Base-by-base conservation (phyloP, 2,888 invertebrate species). In the Melinaea menophilus region DNA sequence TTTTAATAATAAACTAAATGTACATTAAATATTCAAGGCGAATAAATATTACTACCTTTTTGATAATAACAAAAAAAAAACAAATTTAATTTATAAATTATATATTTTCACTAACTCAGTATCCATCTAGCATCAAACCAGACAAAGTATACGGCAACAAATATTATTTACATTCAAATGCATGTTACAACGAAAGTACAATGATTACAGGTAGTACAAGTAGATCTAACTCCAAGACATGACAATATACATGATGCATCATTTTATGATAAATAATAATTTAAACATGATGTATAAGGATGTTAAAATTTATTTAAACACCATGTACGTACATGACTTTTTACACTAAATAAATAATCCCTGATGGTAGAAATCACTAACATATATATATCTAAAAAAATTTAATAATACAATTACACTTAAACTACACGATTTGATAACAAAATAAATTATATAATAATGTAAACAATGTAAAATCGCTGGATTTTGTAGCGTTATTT, bases 81-180 rank as follows among this genome's bases (percentile, higher is more conserved):
- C n/a, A 56, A 46, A 7, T 46, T 57, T 75, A 72, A 73, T 76
- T 78, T 80, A 76, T 84, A 79, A 81, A 78, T 86, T 86, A 86
- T 88, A 85, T 87, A 88, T 86, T 65, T 88, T 75, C 73, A 80
- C 84, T 84, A 85, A 86, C 81, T 80, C 81, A 81, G 82, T 78
- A 82, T 77, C 79, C 78, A 79, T 82, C 78, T 81, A 78, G 75
- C 78, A 74, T 79, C 72, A 77, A 77, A 77, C 79, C 74, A 75
- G 67, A 65, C 68, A 67, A 59, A 73, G 74, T 65, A 71, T 71
- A 71, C 75, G 74, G 73, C 76, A 78, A 78, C 75, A 37, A 63
- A 56, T 71, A 63, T 64, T 72, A 75, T 70, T 74, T 73, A 72
- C 71, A 69, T 70, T 71, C 69, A 69, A 72, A 70, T 72, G 72